These are phyloP conservation scores for Dichetophora obliterata DNA, from an alignment of 2,888 invertebrate species.

Conservation along the genomic window DNA sequence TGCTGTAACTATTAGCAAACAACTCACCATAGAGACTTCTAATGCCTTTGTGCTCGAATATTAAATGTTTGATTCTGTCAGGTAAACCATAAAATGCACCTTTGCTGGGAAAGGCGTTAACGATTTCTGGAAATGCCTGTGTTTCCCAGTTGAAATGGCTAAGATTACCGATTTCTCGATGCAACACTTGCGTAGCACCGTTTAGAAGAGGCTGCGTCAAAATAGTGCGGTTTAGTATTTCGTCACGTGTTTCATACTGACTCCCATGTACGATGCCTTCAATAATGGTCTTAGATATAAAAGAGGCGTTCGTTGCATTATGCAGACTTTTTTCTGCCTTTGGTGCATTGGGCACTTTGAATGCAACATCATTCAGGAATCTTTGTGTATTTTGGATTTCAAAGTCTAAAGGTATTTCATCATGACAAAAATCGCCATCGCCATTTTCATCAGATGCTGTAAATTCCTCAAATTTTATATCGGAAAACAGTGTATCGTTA, in stretches of 20 bases:
- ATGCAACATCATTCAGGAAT: constrained; percentile 63
- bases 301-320: neutral
- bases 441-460: constrained; percentile 46
- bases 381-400: constrained; percentile 63
- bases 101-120: constrained; percentile 57
- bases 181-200: constrained; percentile 16
- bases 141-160: constrained; percentile 62
- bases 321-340: neutral
- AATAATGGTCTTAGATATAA: neutral
- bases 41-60: constrained; percentile 84
- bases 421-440: constrained; percentile 54
- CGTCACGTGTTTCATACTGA: constrained; percentile 62
- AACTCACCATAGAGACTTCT: constrained; percentile 81
- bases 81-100: constrained; percentile 87
- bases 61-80: constrained; percentile 76
- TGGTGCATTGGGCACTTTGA: constrained; percentile 54
- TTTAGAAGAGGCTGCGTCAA: constrained; percentile 29
- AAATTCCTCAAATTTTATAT: constrained; percentile 54
- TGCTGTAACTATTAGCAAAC: neutral
- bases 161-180: constrained; percentile 52
- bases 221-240: constrained; percentile 54
- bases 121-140: constrained; percentile 57
- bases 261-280: constrained; percentile 56
- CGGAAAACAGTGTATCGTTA: constrained; percentile 55
- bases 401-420: constrained; percentile 45